Base-by-base conservation (phyloP, 2,113 vertebrate genomes). In the Phodopus roborovskii region DNA sequence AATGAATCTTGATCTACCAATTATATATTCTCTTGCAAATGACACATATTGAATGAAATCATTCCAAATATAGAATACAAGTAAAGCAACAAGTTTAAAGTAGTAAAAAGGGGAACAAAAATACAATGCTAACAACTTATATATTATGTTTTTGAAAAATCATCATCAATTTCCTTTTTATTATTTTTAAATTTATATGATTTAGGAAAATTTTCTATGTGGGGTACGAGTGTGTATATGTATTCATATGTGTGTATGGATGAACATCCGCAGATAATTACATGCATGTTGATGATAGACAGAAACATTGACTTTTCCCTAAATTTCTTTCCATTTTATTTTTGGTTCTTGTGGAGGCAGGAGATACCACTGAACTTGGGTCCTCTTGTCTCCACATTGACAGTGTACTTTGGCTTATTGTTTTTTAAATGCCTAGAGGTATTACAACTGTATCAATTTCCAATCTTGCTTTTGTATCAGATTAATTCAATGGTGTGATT, bases 1-100 rank as follows among this genome's bases (percentile, higher is more conserved):
- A 96, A 96, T 94, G 66, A 97, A 97, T 24, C 56, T 48, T 93
- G 0, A 0, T 90, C 77, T 95, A 94, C 94, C 96, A 97, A 94
- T 96, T 20, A 0, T 94, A 12, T 93, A 81, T 94, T 90, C 94
- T 15, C 0, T 45, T 96, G 36, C 93, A 98, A 97, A 97, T 95
- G 97, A 94, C 96, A 81, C 92, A 77, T 96, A 73, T 96, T 85
- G 97, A 94, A 15, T 50, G 58, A 88, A 64, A n/a, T 79, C 1
- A 13, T 42, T 95, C 95, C 48, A 73, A 93, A 95, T 92, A 94
- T 42, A 95, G 42, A 78, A 96, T 48, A 22, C 1, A 50, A 94
- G 24, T 87, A 93, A 86, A 93, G 78, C 10, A 11, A 16, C 11
- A 93, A 93, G 58, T 4, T 62, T 81, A 5, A 83, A 82, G 68